Conservation (phyloP, 2,888 invertebrate genomes). For the Rhagonycha fulva region DNA sequence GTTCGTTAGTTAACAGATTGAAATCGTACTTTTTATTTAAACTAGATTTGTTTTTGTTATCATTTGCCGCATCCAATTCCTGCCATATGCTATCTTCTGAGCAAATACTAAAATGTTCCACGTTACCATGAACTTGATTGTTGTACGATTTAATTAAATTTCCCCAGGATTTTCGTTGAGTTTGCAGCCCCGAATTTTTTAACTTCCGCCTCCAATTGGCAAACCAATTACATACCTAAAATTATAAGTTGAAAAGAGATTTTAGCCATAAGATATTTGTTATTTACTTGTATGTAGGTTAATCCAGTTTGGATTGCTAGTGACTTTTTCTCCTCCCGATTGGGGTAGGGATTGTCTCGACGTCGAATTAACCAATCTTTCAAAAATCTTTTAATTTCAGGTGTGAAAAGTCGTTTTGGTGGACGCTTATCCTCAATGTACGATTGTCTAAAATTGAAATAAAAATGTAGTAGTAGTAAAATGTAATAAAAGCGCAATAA, state of each 20-base stretch:
- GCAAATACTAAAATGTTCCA: constrained; percentile 79
- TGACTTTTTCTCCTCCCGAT: constrained; percentile 75
- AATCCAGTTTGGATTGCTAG: constrained; percentile 75
- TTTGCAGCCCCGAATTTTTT: constrained; percentile 74
- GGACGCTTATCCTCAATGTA: constrained; percentile 66
- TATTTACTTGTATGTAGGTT: constrained; percentile 74
- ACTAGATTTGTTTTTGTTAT: not conserved
- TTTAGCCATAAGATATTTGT: not conserved
- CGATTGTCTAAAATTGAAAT: constrained; percentile 55
- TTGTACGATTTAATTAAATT: constrained; percentile 74
- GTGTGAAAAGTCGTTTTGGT: constrained; percentile 75
- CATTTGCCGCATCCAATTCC: constrained; percentile 56
- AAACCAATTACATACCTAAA: constrained; percentile 78
- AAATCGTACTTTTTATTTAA: constrained; percentile 14
- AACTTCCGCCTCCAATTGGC: constrained; percentile 82
- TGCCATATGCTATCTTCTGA: constrained; percentile 82
- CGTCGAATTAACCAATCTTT: constrained; percentile 79
- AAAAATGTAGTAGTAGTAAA: not conserved
- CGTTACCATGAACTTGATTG: constrained; percentile 75
- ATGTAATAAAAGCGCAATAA: not conserved
- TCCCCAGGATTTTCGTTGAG: constrained; percentile 73
- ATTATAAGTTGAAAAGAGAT: not conserved
- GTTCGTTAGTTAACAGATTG: constrained; percentile 10
- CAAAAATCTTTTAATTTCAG: constrained; percentile 76
- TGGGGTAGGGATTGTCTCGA: constrained; percentile 79